Base-by-base conservation (phyloP, 2,797 vertebrate species). In the Tapera naevia region DNA sequence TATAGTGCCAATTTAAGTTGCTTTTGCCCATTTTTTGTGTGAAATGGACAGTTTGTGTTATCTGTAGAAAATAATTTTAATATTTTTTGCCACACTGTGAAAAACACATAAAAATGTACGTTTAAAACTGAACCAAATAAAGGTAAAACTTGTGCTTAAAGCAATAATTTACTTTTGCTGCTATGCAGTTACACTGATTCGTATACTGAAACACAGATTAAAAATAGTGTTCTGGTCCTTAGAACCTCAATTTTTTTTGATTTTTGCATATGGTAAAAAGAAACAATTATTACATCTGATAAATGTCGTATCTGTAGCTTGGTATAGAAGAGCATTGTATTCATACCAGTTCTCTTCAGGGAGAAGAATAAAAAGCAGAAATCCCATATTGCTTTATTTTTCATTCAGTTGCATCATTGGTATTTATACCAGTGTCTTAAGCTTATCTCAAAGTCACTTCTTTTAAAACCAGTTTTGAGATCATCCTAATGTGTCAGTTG, bases 61-160 rank as follows among this genome's bases (percentile, higher is more conserved):
- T 58, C 37, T 69, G 27, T 94, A 69, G 60, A 90, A 95, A 96
- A 73, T 17, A 87, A 48, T 80, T 93, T 86, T 81, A 92, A 88
- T 78, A 57, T 71, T 46, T 48, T 86, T n/a, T 94, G 70, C 82
- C 75, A 74, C 71, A 75, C 72, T 94, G 56, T 75, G 35, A 89
- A 86, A 92, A 89, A 41, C 30, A 46, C 30, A 11, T 3, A 1
- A 51, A 22, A 53, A 65, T 51, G 23, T 66, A 33, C 28, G 72
- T 83, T 74, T 65, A 35, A 85, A 89, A 64, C 1, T 9, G 53
- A 96, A 86, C 10, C 15, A 57, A 84, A 65, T 51, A 76, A 83
- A 94, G 51, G 17, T 86, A 33, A 93, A 95, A 67, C 25, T 89
- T 95, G 50, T 67, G 7, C 7, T 71, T 94, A 72, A 80, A 88